A percentile compares a stretch with the other conserved stretches of the same genome.
These are phyloP conservation scores for Onthophagus sagittarius DNA, from an alignment of 2,888 invertebrate genomes.

Conservation along the genomic window DNA sequence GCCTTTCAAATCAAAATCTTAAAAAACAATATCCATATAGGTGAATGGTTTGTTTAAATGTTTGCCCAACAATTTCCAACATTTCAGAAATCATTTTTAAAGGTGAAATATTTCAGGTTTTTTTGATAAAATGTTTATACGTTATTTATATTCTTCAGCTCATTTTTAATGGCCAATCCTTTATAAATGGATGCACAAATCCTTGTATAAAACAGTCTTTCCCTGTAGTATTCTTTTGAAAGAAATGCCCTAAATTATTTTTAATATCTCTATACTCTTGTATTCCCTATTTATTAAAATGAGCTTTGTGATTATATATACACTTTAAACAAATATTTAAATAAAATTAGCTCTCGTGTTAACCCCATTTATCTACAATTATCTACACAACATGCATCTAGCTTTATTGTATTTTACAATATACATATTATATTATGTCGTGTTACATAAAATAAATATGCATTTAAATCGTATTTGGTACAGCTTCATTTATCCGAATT, in stretches of 20 bases:
- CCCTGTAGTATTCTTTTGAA: background rate
- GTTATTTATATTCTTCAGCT: too few relatives aligned
- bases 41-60: too few relatives aligned
- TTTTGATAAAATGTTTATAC: too few relatives aligned
- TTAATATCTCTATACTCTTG: background rate
- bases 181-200: background rate
- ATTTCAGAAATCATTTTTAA: too few relatives aligned
- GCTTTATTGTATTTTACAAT: background rate
- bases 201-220: background rate
- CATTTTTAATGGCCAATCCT: too few relatives aligned
- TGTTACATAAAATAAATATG: background rate
- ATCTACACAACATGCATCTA: background rate
- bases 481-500: conserved; percentile 13
- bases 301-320: background rate
- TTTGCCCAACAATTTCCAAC: too few relatives aligned
- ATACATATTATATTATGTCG: background rate
- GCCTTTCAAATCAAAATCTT: too few relatives aligned
- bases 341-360: background rate
- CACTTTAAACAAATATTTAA: background rate
- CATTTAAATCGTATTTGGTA: background rate
- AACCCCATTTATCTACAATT: background rate
- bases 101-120: too few relatives aligned
- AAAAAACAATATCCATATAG: too few relatives aligned
- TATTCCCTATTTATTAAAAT: background rate
- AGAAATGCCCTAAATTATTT: background rate